phyloP scores from a whole-genome alignment of 2,113 vertebrate species.

The Bufo gargarizans region DNA sequence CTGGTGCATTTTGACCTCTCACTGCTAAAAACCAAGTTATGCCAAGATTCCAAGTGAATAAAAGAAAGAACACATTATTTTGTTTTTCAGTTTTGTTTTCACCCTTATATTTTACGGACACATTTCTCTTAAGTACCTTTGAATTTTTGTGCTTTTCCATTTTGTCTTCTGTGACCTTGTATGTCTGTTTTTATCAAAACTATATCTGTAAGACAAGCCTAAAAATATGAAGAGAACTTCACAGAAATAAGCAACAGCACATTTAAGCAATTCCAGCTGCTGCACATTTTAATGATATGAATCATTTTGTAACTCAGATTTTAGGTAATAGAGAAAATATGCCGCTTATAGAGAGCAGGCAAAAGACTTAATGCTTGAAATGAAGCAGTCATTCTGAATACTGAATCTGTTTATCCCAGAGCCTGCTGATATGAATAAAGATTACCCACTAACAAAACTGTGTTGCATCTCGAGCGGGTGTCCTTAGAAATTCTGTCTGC shows the following conservation, averaged over 20 bases:
- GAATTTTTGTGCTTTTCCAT: background rate
- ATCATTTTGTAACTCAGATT: background rate
- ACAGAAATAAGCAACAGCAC: background rate
- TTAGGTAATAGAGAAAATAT: background rate
- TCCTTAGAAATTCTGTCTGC: background rate
- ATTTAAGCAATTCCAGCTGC: background rate
- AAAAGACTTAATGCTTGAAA: background rate
- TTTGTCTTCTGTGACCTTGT: constrained; percentile 1
- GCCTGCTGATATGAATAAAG: background rate
- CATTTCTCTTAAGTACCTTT: background rate
- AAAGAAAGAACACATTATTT: background rate
- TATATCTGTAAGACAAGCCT: background rate
- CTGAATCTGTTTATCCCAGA: background rate
- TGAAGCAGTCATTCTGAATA: background rate
- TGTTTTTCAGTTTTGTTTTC: background rate
- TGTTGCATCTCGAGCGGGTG: background rate
- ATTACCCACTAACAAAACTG: background rate
- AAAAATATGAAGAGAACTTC: background rate
- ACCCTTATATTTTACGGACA: background rate
- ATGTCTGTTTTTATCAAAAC: background rate
- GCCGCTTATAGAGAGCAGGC: background rate
- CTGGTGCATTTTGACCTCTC: too few species aligned
- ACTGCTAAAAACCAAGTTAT: too few species aligned
- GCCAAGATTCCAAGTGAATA: too few species aligned
- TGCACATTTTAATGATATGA: background rate